Evolutionary conservation across 2,113 vertebrate species (phyloP).

Genomic region (Bufo gargarizans): DNA sequence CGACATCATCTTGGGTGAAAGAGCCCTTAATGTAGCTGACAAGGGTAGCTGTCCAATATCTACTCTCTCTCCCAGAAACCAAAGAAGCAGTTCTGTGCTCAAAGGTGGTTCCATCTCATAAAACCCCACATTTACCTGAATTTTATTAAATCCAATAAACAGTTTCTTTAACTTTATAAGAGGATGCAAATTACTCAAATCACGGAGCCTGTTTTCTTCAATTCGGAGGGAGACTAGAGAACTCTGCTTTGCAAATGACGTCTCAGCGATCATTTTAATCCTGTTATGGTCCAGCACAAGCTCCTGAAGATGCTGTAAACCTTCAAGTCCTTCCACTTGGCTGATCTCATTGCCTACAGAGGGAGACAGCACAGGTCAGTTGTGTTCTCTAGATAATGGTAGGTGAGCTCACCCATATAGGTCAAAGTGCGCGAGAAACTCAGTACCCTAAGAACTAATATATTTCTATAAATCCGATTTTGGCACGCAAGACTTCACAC

Average conservation of each 20-base stretch:
- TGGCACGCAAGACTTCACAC: no score
- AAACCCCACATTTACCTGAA: conserved; percentile 75
- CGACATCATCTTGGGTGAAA: no score
- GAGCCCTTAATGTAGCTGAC: no score
- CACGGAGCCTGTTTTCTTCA: conserved; percentile 81
- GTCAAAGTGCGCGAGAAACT: no score
- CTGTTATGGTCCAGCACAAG: conserved; percentile 82
- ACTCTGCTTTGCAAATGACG: conserved; percentile 76
- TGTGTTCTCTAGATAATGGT: background rate
- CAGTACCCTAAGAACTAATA: no score
- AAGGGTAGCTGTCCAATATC: no score
- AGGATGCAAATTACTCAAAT: conserved; percentile 76
- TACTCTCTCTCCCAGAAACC: no score
- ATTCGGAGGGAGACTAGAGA: conserved; percentile 77
- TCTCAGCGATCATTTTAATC: conserved; percentile 76
- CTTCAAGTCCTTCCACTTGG: conserved; percentile 83
- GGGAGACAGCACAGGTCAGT: conserved; percentile 18
- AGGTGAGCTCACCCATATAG: no score
- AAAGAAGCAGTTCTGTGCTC: no score
- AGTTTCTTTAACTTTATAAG: conserved; percentile 79
- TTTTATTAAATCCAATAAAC: conserved; percentile 82
- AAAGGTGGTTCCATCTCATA: background rate
- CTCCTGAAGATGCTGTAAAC: conserved; percentile 75
- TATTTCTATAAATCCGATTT: no score
- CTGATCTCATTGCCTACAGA: conserved; percentile 81